These are phyloP conservation scores for Clarias fuscus DNA, from an alignment of 2,797 vertebrate genomes.

Conservation along the genomic window DNA sequence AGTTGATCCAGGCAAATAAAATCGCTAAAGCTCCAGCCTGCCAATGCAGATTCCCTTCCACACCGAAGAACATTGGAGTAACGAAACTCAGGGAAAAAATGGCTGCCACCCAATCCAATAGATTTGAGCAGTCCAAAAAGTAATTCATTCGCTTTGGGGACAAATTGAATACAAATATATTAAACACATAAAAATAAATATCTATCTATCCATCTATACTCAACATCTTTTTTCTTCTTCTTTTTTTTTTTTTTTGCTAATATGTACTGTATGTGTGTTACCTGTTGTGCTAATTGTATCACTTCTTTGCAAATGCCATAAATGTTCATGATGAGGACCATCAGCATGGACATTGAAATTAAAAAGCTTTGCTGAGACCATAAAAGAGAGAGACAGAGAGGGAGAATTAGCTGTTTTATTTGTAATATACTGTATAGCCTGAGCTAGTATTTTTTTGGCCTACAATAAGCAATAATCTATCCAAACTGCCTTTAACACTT, in stretches of 20 bases:
- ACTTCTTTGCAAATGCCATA: slow-evolving; percentile 89
- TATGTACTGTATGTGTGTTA: slow-evolving; percentile 56
- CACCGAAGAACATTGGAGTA: slow-evolving; percentile 78
- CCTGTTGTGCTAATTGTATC: slow-evolving; percentile 90
- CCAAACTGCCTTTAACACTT: neutral
- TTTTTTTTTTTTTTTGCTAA: neutral
- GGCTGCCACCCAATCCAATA: slow-evolving; percentile 84
- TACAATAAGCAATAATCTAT: neutral
- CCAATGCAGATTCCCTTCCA: slow-evolving; percentile 81
- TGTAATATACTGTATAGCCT: neutral
- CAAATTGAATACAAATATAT: slow-evolving; percentile 1
- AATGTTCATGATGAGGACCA: slow-evolving; percentile 89
- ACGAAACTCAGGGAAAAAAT: slow-evolving; percentile 85
- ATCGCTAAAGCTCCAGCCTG: slow-evolving; percentile 87
- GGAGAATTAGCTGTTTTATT: neutral
- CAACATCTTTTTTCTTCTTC: no score
- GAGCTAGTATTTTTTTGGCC: neutral
- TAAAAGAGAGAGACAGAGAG: neutral
- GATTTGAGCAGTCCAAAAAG: slow-evolving; percentile 84
- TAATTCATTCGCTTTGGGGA: slow-evolving; percentile 81
- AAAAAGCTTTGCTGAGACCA: slow-evolving; percentile 76
- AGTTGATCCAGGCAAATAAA: slow-evolving; percentile 88
- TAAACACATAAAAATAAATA: no score
- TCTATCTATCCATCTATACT: no score
- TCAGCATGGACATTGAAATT: slow-evolving; percentile 81